Evolutionary conservation across 2,113 vertebrate genomes (phyloP).

Genomic region (Vicugna pacos): DNA sequence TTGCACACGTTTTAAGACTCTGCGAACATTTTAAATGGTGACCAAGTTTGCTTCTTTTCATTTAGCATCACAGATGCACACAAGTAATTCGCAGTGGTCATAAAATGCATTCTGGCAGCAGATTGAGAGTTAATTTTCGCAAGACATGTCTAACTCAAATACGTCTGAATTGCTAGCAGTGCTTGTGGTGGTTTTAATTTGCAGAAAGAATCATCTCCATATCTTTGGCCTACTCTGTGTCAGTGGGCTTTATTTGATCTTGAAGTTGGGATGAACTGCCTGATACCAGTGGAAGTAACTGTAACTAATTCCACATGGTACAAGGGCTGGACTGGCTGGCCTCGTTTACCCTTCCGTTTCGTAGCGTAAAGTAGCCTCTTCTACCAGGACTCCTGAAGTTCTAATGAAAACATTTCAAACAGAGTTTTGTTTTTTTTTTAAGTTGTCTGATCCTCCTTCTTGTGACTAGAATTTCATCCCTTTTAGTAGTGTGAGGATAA

Average conservation of each 20-base stretch:
- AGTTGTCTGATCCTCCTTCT: not conserved
- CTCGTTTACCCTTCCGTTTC: not conserved
- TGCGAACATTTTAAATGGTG: not conserved
- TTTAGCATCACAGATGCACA: not conserved
- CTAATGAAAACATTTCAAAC: constrained; percentile 58
- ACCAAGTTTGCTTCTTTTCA: not conserved
- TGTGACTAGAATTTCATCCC: constrained; percentile 16
- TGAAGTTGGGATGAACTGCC: not conserved
- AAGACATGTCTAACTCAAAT: constrained; percentile 1
- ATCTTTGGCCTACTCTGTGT: constrained; percentile 32
- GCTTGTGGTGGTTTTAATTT: constrained; percentile 68
- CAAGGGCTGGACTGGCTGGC: not conserved
- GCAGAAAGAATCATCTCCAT: constrained; percentile 51
- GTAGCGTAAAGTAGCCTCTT: constrained; percentile 33
- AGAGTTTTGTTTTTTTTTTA: not conserved
- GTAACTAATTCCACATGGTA: constrained; percentile 46
- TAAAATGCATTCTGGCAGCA: constrained; percentile 13
- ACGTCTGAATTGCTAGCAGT: constrained; percentile 41
- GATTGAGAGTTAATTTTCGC: constrained; percentile 48
- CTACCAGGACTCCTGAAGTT: not conserved
- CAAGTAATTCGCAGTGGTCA: not conserved
- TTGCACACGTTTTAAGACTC: not conserved
- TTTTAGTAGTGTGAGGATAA: constrained; percentile 14
- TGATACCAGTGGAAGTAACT: not conserved
- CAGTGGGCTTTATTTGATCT: constrained; percentile 53